phyloP scores from a whole-genome alignment of 2,888 invertebrate genomes.

The Siphonodentalium dalli region DNA sequence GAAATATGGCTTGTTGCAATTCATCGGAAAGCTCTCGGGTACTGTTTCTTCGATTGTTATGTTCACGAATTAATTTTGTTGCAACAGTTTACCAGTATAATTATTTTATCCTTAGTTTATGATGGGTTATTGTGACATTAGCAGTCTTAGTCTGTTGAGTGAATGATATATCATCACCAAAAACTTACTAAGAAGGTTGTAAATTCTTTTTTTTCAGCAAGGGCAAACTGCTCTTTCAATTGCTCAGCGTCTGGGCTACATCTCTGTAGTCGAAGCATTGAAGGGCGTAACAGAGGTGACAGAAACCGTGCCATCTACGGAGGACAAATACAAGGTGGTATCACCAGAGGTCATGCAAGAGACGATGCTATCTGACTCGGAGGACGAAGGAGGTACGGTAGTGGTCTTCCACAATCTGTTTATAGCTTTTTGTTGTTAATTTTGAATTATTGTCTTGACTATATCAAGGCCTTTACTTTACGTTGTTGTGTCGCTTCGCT shows the following conservation, averaged over 20 bases:
- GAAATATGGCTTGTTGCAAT: too few relatives aligned
- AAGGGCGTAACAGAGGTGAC: slow-evolving; percentile 92
- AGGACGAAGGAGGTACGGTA: slow-evolving; percentile 94
- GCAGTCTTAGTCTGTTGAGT: too few relatives aligned
- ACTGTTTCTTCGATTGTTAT: too few relatives aligned
- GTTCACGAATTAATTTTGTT: too few relatives aligned
- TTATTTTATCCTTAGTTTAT: too few relatives aligned
- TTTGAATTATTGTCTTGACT: not conserved
- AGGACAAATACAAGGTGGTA: slow-evolving; percentile 96
- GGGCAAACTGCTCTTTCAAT: slow-evolving; percentile 98
- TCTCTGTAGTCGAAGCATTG: slow-evolving; percentile 95
- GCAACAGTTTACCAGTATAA: too few relatives aligned
- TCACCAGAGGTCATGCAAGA: slow-evolving; percentile 99
- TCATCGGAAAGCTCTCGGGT: too few relatives aligned
- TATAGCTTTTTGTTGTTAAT: not conserved
- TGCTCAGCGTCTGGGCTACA: slow-evolving; percentile 96
- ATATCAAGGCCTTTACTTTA: not conserved
- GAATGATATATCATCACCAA: too few relatives aligned
- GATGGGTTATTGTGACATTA: too few relatives aligned
- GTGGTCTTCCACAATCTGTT: not conserved
- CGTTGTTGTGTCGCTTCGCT: slow-evolving; percentile 9
- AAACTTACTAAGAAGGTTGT: too few relatives aligned
- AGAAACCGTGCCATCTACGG: slow-evolving; percentile 73
- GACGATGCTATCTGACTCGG: slow-evolving; percentile 98
- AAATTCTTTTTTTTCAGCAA: slow-evolving; percentile 73